These are phyloP conservation scores for Cryptotermes secundus DNA, from an alignment of 1,140 invertebrate genomes.

Conservation along the genomic window DNA sequence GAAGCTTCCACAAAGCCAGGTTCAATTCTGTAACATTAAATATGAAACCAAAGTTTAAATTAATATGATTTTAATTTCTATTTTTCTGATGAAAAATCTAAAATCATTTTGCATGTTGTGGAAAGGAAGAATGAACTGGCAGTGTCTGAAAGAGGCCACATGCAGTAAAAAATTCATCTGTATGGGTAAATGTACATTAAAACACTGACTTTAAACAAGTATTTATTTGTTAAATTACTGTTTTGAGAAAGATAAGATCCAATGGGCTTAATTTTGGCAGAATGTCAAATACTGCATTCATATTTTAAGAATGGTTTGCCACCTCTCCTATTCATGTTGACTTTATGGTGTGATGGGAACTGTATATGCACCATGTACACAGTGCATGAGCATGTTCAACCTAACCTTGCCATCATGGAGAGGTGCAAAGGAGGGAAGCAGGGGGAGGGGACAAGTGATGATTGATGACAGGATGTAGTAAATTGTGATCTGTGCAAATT, in stretches of 20 bases:
- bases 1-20: neutral
- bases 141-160: neutral
- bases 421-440: neutral
- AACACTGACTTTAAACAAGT: neutral
- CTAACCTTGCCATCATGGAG: neutral
- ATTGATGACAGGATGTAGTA: neutral
- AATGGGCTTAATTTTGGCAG: neutral
- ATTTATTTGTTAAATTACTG: neutral
- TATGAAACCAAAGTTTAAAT: neutral
- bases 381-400: neutral
- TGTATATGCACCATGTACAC: neutral
- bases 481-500: neutral
- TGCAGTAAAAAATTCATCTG: neutral
- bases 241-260: neutral
- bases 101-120: conserved; percentile 1
- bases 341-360: neutral
- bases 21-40: conserved; percentile 7
- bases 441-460: conserved; percentile 1
- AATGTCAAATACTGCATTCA: neutral
- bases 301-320: neutral
- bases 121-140: neutral
- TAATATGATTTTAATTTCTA: neutral
- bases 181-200: neutral
- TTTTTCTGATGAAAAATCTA: neutral
- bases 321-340: neutral